Evolutionary conservation across 2,888 invertebrate genomes (phyloP).

Genomic region (Deladenus siricidicola): DNA sequence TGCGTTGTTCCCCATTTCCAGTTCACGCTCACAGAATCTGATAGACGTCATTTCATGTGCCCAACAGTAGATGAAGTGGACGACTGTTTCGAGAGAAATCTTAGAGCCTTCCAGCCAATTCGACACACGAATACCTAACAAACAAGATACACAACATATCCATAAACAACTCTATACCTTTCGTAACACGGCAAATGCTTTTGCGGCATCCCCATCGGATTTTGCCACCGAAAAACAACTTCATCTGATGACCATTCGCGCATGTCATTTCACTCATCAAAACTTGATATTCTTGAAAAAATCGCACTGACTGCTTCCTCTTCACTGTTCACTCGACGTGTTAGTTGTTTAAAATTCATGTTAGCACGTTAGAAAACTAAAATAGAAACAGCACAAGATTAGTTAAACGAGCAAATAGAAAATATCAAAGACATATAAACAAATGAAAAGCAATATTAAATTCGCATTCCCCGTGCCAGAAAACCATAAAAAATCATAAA

Average conservation of each 20-base stretch:
- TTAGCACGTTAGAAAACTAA: too few relatives aligned
- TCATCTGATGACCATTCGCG: not conserved
- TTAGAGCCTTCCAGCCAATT: not conserved
- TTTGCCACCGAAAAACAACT: not conserved
- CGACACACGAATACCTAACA: not conserved
- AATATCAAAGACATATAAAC: too few relatives aligned
- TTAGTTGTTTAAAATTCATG: not conserved
- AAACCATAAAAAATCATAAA: too few relatives aligned
- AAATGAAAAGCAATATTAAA: too few relatives aligned
- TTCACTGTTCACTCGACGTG: not conserved
- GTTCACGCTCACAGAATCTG: not conserved
- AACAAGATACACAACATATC: too few relatives aligned
- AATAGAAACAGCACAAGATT: too few relatives aligned
- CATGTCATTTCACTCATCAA: not conserved
- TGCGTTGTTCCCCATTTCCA: not conserved
- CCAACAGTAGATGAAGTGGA: not conserved
- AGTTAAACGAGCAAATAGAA: too few relatives aligned
- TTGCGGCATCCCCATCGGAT: not conserved
- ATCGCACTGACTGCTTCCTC: not conserved
- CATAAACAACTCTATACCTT: too few relatives aligned
- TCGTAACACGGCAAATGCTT: too few relatives aligned
- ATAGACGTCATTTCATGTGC: not conserved
- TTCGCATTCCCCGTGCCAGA: too few relatives aligned
- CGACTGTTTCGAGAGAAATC: too few relatives aligned
- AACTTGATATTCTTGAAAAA: not conserved